phyloP scores from a whole-genome alignment of 2,888 invertebrate species.

The Tetragonula carbonaria region DNA sequence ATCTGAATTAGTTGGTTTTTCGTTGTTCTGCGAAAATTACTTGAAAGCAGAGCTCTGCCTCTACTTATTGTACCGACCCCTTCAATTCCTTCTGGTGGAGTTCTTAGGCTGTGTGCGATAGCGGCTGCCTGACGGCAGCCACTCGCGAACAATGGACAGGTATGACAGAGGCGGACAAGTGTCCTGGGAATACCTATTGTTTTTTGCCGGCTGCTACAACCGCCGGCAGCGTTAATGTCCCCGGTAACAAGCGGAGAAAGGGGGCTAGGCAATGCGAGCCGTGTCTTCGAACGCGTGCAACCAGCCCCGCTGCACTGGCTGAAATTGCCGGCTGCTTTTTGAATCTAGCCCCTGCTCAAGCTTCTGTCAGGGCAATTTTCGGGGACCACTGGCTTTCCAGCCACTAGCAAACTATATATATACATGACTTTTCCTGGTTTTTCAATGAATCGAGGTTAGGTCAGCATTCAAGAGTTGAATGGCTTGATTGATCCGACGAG shows the following conservation, averaged over 20 bases:
- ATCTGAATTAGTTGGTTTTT: no score
- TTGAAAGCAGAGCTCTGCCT: no score
- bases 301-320: background rate
- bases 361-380: slow-evolving; percentile 16
- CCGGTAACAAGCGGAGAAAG: slow-evolving; percentile 56
- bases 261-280: slow-evolving; percentile 56
- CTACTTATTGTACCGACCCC: no score
- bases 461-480: background rate
- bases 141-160: slow-evolving; percentile 63
- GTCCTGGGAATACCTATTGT: slow-evolving; percentile 72
- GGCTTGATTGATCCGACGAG: background rate
- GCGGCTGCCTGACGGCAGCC: slow-evolving; percentile 28
- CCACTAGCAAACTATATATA: background rate
- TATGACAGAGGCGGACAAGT: slow-evolving; percentile 67
- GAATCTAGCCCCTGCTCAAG: background rate
- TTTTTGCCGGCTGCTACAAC: slow-evolving; percentile 62
- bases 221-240: slow-evolving; percentile 70
- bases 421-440: background rate
- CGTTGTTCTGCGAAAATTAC: no score
- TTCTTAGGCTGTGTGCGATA: slow-evolving; percentile 20
- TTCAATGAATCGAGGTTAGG: background rate
- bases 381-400: background rate
- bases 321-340: slow-evolving; percentile 24
- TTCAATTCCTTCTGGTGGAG: background rate
- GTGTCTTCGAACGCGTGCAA: slow-evolving; percentile 22